Conservation (phyloP, 53 echinoderm and acorn worm species). For the Echinometra lucunter region DNA sequence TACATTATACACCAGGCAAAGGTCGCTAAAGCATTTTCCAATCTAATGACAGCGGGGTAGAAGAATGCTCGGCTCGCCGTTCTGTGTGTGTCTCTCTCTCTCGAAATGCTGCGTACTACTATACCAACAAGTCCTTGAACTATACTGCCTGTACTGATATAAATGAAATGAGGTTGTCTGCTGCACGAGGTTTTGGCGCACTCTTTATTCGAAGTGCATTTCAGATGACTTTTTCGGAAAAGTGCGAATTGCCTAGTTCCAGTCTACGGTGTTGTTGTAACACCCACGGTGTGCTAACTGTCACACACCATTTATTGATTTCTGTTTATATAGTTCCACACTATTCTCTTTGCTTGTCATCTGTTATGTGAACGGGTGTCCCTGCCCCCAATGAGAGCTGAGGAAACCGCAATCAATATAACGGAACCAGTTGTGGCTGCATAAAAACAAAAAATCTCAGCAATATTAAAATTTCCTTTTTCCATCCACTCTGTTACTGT, state of each 20-base stretch:
- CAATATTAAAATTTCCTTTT: background rate
- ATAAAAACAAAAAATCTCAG: background rate
- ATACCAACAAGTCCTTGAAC: constrained; percentile 18
- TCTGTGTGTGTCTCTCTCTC: background rate
- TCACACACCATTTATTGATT: constrained; percentile 29
- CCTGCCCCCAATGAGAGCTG: background rate
- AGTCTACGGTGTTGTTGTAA: background rate
- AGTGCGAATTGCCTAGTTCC: constrained; percentile 4
- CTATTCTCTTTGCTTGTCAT: background rate
- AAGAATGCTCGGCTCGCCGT: constrained; percentile 14
- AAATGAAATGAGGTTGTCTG: background rate
- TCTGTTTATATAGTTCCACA: constrained; percentile 6
- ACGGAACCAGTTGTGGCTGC: constrained; percentile 1
- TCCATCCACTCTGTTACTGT: background rate
- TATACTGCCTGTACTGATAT: background rate
- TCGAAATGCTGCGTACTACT: constrained; percentile 15
- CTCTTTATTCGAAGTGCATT: background rate
- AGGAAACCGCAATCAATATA: background rate
- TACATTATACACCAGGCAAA: constrained; percentile 4
- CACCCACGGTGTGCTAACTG: constrained; percentile 1
- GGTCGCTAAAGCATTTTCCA: background rate
- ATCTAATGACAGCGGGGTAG: constrained; percentile 14
- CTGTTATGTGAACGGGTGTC: constrained; percentile 18
- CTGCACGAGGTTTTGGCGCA: background rate
- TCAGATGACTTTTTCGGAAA: constrained; percentile 11